phyloP scores from a whole-genome alignment of 2,888 invertebrate species.

The Yponomeuta sedellus region DNA sequence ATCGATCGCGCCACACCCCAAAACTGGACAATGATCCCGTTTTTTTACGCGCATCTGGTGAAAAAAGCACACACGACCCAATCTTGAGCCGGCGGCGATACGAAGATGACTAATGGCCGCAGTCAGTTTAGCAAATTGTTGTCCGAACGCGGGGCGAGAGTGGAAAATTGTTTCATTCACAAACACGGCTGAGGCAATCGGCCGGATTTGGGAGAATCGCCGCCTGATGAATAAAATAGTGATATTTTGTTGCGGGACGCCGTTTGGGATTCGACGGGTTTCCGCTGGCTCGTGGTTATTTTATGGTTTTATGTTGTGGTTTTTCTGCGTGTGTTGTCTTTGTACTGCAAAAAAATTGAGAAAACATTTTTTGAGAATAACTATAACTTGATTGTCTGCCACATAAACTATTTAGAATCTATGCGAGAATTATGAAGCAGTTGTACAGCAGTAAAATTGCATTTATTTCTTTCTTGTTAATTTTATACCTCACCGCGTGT shows the following conservation, averaged over 20 bases:
- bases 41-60: slow-evolving; percentile 37
- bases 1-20: slow-evolving; percentile 34
- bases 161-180: slow-evolving; percentile 74
- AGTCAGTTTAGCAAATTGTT: slow-evolving; percentile 66
- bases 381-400: no score
- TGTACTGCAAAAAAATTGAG: no score
- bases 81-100: slow-evolving; percentile 58
- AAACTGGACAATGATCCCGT: slow-evolving; percentile 36
- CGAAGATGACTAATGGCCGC: slow-evolving; percentile 65
- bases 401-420: no score
- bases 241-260: slow-evolving; percentile 14
- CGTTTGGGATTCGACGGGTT: neutral
- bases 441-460: no score
- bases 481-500: no score
- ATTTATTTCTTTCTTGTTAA: no score
- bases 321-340: neutral
- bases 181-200: slow-evolving; percentile 46
- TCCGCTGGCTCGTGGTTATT: neutral
- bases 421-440: no score
- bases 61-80: slow-evolving; percentile 48
- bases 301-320: neutral
- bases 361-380: no score
- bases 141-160: slow-evolving; percentile 59
- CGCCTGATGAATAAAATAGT: slow-evolving; percentile 63
- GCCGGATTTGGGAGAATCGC: slow-evolving; percentile 53